A percentile compares a stretch with the other conserved stretches of the same genome.
phyloP scores from a whole-genome alignment of 2,888 invertebrate genomes.

The Epinotia demarniana region DNA sequence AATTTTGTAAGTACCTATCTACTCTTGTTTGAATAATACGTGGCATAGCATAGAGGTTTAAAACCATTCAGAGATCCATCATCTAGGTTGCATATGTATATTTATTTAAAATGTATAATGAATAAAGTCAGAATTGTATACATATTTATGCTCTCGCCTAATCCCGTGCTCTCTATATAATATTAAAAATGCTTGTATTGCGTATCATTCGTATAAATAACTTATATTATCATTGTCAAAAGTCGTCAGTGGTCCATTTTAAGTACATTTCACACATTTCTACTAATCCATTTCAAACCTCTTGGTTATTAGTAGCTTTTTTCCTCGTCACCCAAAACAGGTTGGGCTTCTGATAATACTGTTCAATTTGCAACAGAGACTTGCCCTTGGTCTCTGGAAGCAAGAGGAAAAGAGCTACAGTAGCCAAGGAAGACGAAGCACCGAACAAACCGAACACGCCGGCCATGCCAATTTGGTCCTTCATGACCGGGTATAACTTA shows the following conservation, averaged over 20 bases:
- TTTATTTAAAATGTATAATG: not conserved
- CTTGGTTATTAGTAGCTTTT: slow-evolving; percentile 62
- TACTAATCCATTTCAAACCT: slow-evolving; percentile 58
- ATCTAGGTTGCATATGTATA: not conserved
- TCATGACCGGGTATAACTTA: slow-evolving; percentile 88
- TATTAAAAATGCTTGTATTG: not conserved
- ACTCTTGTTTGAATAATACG: not conserved
- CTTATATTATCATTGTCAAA: slow-evolving; percentile 35
- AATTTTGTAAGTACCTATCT: not conserved
- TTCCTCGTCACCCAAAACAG: slow-evolving; percentile 85
- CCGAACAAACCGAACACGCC: slow-evolving; percentile 91
- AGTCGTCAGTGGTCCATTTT: slow-evolving; percentile 37
- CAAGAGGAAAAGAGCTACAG: slow-evolving; percentile 87
- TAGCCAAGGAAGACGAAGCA: slow-evolving; percentile 85
- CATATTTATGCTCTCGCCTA: not conserved
- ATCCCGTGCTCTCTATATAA: not conserved
- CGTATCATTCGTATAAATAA: slow-evolving; percentile 10
- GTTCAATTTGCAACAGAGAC: slow-evolving; percentile 89
- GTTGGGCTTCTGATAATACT: slow-evolving; percentile 89
- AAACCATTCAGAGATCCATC: slow-evolving; percentile 14
- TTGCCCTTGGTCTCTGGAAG: slow-evolving; percentile 91
- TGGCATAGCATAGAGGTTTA: not conserved
- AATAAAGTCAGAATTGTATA: not conserved
- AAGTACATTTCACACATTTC: slow-evolving; percentile 39
- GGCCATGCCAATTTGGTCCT: slow-evolving; percentile 84